A percentile compares a stretch with the other conserved stretches of the same genome.
These are phyloP conservation scores for Drosophila parthenogenetica DNA, from an alignment of 2,888 invertebrate genomes.

Conservation along the genomic window DNA sequence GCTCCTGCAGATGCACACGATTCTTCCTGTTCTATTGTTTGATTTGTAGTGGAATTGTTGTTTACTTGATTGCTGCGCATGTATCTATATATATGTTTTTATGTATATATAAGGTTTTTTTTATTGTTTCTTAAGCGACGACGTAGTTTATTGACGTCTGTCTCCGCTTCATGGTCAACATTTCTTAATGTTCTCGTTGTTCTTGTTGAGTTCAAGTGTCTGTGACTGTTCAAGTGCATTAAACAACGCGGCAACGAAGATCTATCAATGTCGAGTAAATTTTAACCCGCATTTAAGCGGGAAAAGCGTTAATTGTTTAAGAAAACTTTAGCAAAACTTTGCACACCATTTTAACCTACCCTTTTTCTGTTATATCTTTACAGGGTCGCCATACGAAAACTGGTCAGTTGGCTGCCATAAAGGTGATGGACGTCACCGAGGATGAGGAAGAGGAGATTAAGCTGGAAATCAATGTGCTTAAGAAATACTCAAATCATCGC, in stretches of 20 bases:
- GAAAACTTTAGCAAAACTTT: constrained; percentile 8
- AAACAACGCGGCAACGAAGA: constrained; percentile 22
- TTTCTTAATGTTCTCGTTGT: constrained; percentile 15
- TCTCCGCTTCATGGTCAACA: constrained; percentile 39
- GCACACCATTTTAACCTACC: neutral
- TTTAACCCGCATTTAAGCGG: neutral
- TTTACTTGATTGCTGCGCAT: constrained; percentile 58
- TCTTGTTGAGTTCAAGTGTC: constrained; percentile 45
- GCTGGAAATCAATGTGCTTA: constrained; percentile 99
- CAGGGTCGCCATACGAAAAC: constrained; percentile 99
- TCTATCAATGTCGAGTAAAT: constrained; percentile 34
- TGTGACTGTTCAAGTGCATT: constrained; percentile 47
- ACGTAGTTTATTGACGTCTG: constrained; percentile 64
- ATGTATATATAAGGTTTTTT: neutral
- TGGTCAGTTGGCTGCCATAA: constrained; percentile 99
- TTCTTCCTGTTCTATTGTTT: constrained; percentile 46
- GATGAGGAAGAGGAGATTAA: constrained; percentile 99
- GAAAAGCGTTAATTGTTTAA: constrained; percentile 46
- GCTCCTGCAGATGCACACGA: constrained; percentile 10
- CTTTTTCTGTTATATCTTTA: constrained; percentile 38
- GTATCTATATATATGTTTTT: constrained; percentile 6
- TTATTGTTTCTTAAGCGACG: constrained; percentile 24
- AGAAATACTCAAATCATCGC: constrained; percentile 99
- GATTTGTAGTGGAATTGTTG: constrained; percentile 49
- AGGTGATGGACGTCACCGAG: constrained; percentile 99